Percentiles rank a stretch among this genome's conserved stretches.
phyloP scores from a whole-genome alignment of 2,888 invertebrate genomes.

The Abrostola triplasia region DNA sequence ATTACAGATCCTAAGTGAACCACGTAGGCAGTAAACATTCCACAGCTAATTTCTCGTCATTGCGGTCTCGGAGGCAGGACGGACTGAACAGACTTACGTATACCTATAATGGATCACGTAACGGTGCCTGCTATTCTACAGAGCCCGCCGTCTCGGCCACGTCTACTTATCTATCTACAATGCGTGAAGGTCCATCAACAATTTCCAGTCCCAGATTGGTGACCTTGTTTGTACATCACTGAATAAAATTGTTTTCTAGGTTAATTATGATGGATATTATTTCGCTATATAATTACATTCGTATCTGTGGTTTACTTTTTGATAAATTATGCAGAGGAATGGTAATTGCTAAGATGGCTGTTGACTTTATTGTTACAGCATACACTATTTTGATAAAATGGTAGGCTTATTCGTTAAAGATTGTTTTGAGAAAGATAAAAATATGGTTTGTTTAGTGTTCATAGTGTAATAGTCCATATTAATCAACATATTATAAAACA shows the following conservation, averaged over 20 bases:
- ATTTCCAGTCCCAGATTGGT: constrained; percentile 58
- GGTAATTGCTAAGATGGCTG: constrained; percentile 21
- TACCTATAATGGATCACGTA: constrained; percentile 66
- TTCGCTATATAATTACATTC: constrained; percentile 39
- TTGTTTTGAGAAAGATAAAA: constrained; percentile 3
- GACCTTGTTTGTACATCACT: constrained; percentile 61
- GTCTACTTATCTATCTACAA: constrained; percentile 70
- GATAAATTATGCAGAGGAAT: constrained; percentile 30
- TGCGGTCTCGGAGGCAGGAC: constrained; percentile 45
- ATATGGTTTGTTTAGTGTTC: constrained; percentile 7
- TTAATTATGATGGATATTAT: constrained; percentile 41
- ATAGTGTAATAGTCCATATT: constrained; percentile 27
- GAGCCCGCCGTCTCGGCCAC: constrained; percentile 69
- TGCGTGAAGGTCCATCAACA: constrained; percentile 64
- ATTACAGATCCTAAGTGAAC: constrained; percentile 33
- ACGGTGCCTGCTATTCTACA: constrained; percentile 66
- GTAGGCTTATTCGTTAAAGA: not conserved
- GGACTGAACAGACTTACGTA: constrained; percentile 39
- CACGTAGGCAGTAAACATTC: constrained; percentile 45
- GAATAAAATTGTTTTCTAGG: constrained; percentile 46
- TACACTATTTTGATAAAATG: constrained; percentile 10
- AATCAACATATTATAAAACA: constrained; percentile 69
- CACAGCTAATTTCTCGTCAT: constrained; percentile 51
- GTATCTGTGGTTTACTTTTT: constrained; percentile 36
- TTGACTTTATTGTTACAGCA: constrained; percentile 3